Conservation (phyloP, 2,113 vertebrate species). For the Lagenorhynchus albirostris region DNA sequence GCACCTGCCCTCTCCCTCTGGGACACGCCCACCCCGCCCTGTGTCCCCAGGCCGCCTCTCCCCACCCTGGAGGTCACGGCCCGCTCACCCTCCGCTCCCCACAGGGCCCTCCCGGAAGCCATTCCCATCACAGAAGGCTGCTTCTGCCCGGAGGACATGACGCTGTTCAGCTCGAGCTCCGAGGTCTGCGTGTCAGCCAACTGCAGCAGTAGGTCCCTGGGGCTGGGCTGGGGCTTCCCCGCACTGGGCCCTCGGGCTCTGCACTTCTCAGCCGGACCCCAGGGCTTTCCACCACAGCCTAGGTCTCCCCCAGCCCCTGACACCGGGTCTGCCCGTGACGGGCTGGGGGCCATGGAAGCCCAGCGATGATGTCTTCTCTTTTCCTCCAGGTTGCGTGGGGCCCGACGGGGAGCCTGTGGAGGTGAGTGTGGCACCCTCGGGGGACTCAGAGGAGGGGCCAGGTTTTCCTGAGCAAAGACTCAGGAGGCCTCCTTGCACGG, state of each 20-base stretch:
- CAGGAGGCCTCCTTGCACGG: accelerated
- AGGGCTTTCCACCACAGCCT: neutral
- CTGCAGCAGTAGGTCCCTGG: neutral
- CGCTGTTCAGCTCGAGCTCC: slow-evolving; percentile 69
- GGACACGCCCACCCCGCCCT: accelerated
- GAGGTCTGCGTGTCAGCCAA: neutral
- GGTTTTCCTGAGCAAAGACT: neutral
- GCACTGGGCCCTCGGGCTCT: accelerated
- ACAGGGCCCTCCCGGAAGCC: slow-evolving; percentile 56
- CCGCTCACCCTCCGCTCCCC: neutral
- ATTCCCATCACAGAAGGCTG: slow-evolving; percentile 86
- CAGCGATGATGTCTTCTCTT: neutral
- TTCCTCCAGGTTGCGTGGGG: slow-evolving; percentile 48
- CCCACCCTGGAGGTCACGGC: neutral
- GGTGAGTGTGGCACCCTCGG: neutral
- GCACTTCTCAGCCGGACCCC: too few relatives aligned
- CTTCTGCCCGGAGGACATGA: slow-evolving; percentile 84
- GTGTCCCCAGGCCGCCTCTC: accelerated
- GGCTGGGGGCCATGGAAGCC: neutral
- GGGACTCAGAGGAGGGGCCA: neutral
- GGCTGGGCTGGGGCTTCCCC: accelerated
- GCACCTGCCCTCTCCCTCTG: neutral
- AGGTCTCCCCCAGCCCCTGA: accelerated
- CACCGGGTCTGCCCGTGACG: neutral
- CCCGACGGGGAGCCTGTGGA: slow-evolving; percentile 34